Conservation (phyloP, 2,888 invertebrate genomes). For the Scaptomyza caliginosa region DNA sequence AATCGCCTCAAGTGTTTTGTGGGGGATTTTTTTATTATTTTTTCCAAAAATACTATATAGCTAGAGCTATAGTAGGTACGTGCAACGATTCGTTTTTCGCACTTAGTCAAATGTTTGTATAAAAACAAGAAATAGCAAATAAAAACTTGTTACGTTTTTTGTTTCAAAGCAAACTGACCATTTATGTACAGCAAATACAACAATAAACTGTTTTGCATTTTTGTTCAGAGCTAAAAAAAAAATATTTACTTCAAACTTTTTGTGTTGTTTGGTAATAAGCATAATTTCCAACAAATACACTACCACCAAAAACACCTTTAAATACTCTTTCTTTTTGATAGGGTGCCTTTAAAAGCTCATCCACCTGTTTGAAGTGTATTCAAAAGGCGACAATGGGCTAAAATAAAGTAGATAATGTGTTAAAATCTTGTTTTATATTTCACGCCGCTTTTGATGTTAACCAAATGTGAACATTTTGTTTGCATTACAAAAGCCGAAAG, state of each 20-base stretch:
- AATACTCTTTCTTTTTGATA: no score
- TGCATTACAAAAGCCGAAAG: conserved; percentile 41
- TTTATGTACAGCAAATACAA: conserved; percentile 42
- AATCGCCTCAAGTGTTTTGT: conserved; percentile 41
- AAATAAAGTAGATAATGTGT: neutral
- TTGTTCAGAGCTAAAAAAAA: conserved; percentile 39
- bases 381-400: neutral
- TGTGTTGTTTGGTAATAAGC: neutral
- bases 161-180: conserved; percentile 36
- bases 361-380: conserved; percentile 4
- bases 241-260: neutral
- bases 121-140: conserved; percentile 20
- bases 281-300: no score
- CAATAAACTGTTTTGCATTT: conserved; percentile 23
- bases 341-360: no score
- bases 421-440: conserved; percentile 26
- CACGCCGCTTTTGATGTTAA: conserved; percentile 41
- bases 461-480: conserved; percentile 44
- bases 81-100: conserved; percentile 46
- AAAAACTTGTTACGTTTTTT: conserved; percentile 14
- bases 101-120: conserved; percentile 29
- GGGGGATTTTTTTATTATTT: conserved; percentile 39
- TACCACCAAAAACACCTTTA: no score
- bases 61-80: neutral
- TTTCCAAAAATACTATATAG: neutral